Evolutionary conservation across 1,140 invertebrate genomes (phyloP).

Genomic region (Aphis craccivora): DNA sequence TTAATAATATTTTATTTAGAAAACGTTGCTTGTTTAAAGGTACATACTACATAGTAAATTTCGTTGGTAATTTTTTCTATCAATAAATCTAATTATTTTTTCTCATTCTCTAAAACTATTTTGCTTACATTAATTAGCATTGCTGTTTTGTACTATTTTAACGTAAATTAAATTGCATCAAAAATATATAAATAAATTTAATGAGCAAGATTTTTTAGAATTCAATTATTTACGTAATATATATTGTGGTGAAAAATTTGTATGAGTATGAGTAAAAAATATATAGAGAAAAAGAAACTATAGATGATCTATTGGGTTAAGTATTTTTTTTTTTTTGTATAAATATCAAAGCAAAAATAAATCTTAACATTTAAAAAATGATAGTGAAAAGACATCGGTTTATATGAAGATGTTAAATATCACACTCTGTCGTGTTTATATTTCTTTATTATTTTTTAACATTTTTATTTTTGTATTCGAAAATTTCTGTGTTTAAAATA

Average conservation of each 20-base stretch:
- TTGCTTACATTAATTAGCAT: neutral
- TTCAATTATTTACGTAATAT: too few relatives aligned
- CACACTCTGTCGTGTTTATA: too few relatives aligned
- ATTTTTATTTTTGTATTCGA: neutral
- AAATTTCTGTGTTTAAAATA: neutral
- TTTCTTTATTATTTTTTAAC: neutral
- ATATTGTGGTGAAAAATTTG: too few relatives aligned
- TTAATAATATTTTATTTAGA: neutral
- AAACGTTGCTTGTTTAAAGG: neutral
- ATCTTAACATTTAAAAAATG: neutral
- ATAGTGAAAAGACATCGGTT: neutral
- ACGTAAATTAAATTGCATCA: neutral
- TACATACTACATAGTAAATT: neutral
- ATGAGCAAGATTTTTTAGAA: too few relatives aligned
- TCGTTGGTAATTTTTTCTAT: neutral
- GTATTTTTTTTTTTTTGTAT: neutral
- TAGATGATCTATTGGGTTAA: neutral
- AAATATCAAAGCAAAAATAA: neutral
- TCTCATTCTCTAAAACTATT: neutral
- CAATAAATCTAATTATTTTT: neutral
- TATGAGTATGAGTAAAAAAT: too few relatives aligned
- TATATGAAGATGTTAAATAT: neutral
- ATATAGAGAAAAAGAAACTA: too few relatives aligned
- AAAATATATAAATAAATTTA: too few relatives aligned
- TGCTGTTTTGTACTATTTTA: neutral